Evolutionary conservation across 2,113 vertebrate genomes (phyloP).

Genomic region (Lathamus discolor): DNA sequence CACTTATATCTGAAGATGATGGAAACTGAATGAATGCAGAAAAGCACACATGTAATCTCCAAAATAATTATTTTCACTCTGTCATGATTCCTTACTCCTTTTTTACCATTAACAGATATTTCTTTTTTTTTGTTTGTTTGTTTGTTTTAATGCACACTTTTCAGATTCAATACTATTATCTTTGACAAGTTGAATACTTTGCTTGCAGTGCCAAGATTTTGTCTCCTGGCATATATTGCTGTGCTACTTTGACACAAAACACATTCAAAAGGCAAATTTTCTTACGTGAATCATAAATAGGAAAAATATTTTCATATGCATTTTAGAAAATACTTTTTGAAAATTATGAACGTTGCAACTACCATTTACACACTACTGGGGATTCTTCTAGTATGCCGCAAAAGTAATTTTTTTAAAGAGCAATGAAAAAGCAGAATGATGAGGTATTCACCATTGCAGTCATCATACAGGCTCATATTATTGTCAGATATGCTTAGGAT

Average conservation of each 20-base stretch:
- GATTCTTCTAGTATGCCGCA: not conserved
- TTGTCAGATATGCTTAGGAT: not conserved
- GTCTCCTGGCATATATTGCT: not conserved
- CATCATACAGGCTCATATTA: not conserved
- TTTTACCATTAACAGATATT: not conserved
- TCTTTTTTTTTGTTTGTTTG: not conserved
- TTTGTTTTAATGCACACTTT: not conserved
- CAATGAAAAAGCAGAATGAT: not conserved
- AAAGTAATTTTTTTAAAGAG: not conserved
- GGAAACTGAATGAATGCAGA: not conserved
- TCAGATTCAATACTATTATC: not conserved
- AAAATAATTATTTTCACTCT: not conserved
- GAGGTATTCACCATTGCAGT: not conserved
- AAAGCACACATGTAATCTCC: not conserved
- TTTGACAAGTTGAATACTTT: not conserved
- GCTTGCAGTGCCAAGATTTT: not conserved
- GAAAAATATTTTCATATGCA: not conserved
- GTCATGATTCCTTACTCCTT: not conserved
- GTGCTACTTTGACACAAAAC: not conserved
- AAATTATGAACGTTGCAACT: not conserved
- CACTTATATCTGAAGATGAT: not conserved
- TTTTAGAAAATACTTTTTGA: not conserved
- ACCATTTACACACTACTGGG: not conserved
- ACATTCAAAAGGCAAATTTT: not conserved
- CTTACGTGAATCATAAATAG: not conserved